Evolutionary conservation across 2,888 invertebrate species (phyloP).

Genomic region (Nephrotoma flavescens): DNA sequence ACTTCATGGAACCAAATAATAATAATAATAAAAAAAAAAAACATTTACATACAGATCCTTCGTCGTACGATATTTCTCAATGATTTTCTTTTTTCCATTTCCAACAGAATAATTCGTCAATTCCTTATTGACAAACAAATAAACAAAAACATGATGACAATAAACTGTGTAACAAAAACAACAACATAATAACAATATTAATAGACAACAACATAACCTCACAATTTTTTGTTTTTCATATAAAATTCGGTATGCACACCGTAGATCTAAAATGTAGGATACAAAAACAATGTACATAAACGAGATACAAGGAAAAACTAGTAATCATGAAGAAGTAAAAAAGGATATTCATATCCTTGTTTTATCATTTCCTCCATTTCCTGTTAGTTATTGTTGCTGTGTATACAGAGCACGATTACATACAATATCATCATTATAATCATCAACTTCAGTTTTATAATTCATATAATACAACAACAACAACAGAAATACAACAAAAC

Average conservation of each 20-base stretch:
- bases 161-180: neutral
- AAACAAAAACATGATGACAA: neutral
- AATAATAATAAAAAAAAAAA: too few species aligned
- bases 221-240: neutral
- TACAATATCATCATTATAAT: neutral
- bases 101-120: neutral
- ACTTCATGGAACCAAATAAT: neutral
- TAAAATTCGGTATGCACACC: neutral
- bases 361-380: conserved; percentile 1
- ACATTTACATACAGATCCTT: neutral
- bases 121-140: neutral
- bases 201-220: neutral
- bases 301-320: neutral
- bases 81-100: neutral
- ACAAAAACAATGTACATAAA: neutral
- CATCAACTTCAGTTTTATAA: neutral
- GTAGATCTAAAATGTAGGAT: neutral
- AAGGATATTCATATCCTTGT: conserved; percentile 4
- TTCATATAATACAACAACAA: neutral
- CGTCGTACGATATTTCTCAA: neutral
- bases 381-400: neutral
- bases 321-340: neutral
- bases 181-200: neutral
- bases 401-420: neutral
- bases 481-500: neutral